Percentiles rank a stretch among this genome's conserved stretches.
Conservation (phyloP, 2,797 vertebrate genomes). For the Enteromius treurensis region DNA sequence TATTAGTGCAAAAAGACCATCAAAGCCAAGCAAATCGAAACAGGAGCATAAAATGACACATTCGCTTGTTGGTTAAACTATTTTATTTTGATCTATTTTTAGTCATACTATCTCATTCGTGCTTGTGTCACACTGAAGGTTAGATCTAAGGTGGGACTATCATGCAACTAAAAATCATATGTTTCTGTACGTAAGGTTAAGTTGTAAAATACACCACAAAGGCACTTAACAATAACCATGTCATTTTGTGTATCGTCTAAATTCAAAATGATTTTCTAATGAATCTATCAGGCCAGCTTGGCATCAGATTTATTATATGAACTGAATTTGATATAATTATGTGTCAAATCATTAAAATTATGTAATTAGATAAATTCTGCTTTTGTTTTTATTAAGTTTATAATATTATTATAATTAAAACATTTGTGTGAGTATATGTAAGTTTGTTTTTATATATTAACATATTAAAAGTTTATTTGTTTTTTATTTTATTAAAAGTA, state of each 20-base stretch:
- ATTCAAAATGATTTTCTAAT: not conserved
- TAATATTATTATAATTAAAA: no score
- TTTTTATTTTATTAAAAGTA: no score
- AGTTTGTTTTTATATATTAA: no score
- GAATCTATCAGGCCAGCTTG: not conserved
- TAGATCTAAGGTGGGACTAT: not conserved
- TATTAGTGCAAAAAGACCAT: not conserved
- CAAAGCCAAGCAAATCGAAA: not conserved
- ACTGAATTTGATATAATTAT: not conserved
- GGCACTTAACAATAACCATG: not conserved
- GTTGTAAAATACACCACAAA: not conserved
- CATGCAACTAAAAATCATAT: not conserved
- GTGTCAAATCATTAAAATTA: not conserved
- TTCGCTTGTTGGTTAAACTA: not conserved
- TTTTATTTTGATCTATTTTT: not conserved
- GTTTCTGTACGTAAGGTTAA: not conserved
- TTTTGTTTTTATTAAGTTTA: no score
- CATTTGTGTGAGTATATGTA: no score
- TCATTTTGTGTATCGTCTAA: not conserved
- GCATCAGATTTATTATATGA: not conserved
- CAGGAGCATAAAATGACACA: not conserved
- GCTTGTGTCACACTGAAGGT: not conserved
- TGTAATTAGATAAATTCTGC: not conserved
- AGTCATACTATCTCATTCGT: no score
- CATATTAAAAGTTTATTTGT: no score